phyloP scores from a whole-genome alignment of 2,113 vertebrate species.

The Tachuris rubrigastra region DNA sequence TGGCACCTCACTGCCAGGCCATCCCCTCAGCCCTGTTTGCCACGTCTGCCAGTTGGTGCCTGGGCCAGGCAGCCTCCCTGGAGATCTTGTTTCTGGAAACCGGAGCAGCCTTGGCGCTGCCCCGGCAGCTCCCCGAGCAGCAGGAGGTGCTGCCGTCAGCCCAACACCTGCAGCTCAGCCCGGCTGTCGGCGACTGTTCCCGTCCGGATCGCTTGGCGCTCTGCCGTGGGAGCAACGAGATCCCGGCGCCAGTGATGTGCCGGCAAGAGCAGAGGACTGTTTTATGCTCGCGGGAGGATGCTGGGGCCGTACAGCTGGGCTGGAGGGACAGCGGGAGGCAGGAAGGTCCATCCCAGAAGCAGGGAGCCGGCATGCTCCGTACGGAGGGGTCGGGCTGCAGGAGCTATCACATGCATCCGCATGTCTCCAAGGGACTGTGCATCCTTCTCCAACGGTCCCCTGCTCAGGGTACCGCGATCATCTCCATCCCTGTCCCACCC shows the following conservation, averaged over 20 bases:
- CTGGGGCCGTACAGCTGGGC: background rate
- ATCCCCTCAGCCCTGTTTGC: rapidly evolving
- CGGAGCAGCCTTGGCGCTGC: constrained; percentile 3
- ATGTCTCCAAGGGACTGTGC: rapidly evolving
- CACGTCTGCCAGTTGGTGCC: constrained; percentile 41
- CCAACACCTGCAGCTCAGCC: constrained; percentile 23
- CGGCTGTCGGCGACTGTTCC: background rate
- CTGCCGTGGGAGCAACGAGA: background rate
- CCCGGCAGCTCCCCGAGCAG: background rate
- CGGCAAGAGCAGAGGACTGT: background rate
- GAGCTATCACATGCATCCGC: background rate
- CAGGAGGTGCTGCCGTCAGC: background rate
- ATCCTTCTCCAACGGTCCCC: background rate
- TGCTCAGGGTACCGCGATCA: background rate
- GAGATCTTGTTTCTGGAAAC: constrained; percentile 54
- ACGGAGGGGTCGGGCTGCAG: background rate
- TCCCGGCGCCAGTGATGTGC: background rate
- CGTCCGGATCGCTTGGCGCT: background rate
- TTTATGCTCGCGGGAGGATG: background rate
- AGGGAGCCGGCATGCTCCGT: rapidly evolving
- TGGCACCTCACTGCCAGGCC: background rate
- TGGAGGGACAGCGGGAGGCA: background rate
- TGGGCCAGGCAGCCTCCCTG: background rate
- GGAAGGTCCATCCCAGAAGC: background rate
- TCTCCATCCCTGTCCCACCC: rapidly evolving